phyloP scores from a whole-genome alignment of 2,797 vertebrate genomes.

The Spinibarbus caldwelli region DNA sequence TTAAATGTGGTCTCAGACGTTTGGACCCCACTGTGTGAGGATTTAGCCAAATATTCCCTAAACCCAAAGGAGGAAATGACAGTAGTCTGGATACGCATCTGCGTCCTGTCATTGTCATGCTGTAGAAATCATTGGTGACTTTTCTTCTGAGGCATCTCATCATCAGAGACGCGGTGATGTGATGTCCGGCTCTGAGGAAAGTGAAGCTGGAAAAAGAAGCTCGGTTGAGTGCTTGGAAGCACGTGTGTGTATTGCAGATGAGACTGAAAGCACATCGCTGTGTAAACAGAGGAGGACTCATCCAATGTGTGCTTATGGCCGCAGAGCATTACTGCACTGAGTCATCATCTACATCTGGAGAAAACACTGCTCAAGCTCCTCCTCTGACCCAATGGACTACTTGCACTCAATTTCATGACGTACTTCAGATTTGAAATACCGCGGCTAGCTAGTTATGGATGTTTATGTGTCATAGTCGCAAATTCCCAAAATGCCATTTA shows the following conservation, averaged over 20 bases:
- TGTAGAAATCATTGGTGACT: background rate
- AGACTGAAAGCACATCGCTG: conserved; percentile 24
- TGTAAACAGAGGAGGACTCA: conserved; percentile 22
- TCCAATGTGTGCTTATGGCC: background rate
- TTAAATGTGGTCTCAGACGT: background rate
- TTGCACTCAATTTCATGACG: background rate
- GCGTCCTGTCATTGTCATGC: background rate
- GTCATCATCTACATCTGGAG: conserved; percentile 39
- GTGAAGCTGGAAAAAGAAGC: conserved; percentile 4
- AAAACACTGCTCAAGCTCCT: background rate
- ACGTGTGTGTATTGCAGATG: background rate
- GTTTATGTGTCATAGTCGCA: background rate
- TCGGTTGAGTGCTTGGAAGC: background rate
- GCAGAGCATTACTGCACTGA: conserved; percentile 7
- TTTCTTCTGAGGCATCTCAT: background rate
- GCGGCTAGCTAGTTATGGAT: background rate
- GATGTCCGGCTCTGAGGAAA: background rate
- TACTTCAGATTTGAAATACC: background rate
- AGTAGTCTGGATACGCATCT: background rate
- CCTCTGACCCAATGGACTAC: background rate
- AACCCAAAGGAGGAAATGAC: conserved; percentile 13
- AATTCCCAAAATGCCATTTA: background rate
- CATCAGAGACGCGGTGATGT: background rate
- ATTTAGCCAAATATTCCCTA: background rate
- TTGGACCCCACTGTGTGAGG: background rate